A percentile compares a stretch with the other conserved stretches of the same genome.
Evolutionary conservation across 1,140 invertebrate species (phyloP).

Genomic region (honey bee (Apis mellifera)): DNA sequence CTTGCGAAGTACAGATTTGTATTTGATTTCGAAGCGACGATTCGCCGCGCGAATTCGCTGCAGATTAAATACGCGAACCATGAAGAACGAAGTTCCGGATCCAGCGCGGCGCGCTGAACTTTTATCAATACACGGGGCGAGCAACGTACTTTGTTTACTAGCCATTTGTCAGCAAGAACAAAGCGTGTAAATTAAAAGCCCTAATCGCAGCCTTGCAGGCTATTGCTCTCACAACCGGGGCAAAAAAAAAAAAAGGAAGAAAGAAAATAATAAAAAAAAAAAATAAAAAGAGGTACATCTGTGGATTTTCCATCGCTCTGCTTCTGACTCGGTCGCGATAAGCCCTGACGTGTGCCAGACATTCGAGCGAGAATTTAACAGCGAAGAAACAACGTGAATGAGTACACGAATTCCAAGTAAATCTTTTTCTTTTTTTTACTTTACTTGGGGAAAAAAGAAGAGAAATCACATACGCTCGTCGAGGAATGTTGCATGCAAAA

Average conservation of each 20-base stretch:
- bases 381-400: neutral
- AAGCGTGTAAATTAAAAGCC: slow-evolving; percentile 41
- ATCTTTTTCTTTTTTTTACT: no score
- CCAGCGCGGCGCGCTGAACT: slow-evolving; percentile 15
- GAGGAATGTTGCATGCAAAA: neutral
- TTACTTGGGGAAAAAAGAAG: no score
- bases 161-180: slow-evolving; percentile 24
- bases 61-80: slow-evolving; percentile 1
- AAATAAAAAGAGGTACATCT: neutral
- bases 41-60: neutral
- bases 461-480: neutral
- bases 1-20: neutral
- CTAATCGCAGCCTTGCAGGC: slow-evolving; percentile 20
- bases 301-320: neutral
- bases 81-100: neutral
- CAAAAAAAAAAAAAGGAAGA: no score
- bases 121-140: slow-evolving; percentile 31
- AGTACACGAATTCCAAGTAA: neutral
- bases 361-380: neutral
- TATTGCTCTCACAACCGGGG: neutral
- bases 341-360: neutral
- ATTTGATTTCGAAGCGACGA: no score
- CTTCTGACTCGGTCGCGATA: slow-evolving; percentile 14
- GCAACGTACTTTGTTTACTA: slow-evolving; percentile 24
- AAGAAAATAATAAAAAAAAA: no score